A percentile compares a stretch with the other conserved stretches of the same genome.
Conservation (phyloP, 2,797 vertebrate genomes). For the Dallia pectoralis region DNA sequence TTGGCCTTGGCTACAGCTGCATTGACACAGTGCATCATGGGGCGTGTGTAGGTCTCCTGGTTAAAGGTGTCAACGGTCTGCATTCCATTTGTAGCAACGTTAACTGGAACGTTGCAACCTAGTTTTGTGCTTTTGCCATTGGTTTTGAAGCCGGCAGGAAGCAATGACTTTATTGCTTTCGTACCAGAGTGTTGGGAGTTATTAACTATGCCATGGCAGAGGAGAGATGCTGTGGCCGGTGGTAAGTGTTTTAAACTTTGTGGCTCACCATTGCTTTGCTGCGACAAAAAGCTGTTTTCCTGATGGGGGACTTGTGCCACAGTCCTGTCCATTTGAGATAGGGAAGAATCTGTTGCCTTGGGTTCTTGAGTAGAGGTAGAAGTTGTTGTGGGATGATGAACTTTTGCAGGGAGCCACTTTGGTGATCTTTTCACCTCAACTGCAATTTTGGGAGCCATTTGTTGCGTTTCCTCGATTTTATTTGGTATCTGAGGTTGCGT, state of each 20-base stretch:
- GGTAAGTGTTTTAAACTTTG: conserved; percentile 73
- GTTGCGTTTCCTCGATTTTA: conserved; percentile 42
- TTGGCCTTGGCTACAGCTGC: conserved; percentile 49
- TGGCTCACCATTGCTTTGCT: conserved; percentile 70
- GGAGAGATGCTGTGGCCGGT: conserved; percentile 52
- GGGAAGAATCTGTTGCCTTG: conserved; percentile 48
- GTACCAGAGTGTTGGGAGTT: conserved; percentile 67
- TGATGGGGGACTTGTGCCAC: conserved; percentile 38
- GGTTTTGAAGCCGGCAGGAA: conserved; percentile 79
- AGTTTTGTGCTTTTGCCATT: conserved; percentile 78
- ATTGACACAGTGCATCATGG: conserved; percentile 26
- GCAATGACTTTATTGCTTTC: conserved; percentile 73
- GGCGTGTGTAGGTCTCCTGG: conserved; percentile 46
- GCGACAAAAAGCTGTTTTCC: conserved; percentile 57
- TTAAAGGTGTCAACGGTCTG: conserved; percentile 64
- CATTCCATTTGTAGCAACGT: conserved; percentile 70
- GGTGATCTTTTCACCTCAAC: conserved; percentile 48
- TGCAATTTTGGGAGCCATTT: conserved; percentile 54
- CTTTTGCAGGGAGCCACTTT: conserved; percentile 64
- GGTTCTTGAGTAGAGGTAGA: conserved; percentile 53
- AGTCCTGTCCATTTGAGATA: conserved; percentile 36
- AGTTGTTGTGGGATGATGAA: conserved; percentile 53
- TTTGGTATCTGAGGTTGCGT: conserved; percentile 60
- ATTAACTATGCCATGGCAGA: conserved; percentile 59
- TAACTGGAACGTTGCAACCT: conserved; percentile 78